Evolutionary conservation across 2,113 vertebrate species (phyloP), one percentile per base, ranked within the genome.

Genomic region (Paratilapia polleni): DNA sequence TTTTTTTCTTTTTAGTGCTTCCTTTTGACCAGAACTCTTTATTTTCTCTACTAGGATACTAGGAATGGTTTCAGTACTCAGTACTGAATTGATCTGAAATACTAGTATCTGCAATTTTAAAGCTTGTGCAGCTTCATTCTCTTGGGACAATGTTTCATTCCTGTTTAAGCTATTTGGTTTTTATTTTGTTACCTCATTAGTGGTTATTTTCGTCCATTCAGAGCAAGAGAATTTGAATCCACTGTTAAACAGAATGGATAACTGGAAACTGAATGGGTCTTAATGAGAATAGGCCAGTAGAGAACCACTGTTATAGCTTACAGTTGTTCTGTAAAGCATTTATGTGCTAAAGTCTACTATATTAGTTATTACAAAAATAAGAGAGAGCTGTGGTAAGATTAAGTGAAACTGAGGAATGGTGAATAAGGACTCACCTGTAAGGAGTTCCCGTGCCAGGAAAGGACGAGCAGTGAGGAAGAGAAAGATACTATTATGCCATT

Each of bases 361-460:
- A 78, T 68, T 41, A 79, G 54, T 47, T 34, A 3, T 49, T 66
- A 6, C 4, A 52, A 20, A 58, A 52, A 54, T 31, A 43, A 13
- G 11, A 36, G 61, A n/a, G 61, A 63, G 14, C 62, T 14, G 0
- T n/a, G 13, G n/a, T 43, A 22, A 68, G 43, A 17, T 3, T 3
- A 2, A 78, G 10, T 20, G 14, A 77, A 64, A 41, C 24, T 77
- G 20, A 63, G 5, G 58, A 63, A 34, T 1, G 8, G 7, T n/a
- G 13, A 26, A 1, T 43, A 54, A 41, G 17, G 47, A 89, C 92
- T 91, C 73, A 93, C 90, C 90, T 93, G 83, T 85, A 74, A 61
- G 74, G 24, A 4, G 88, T 47, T 78, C 49, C 73, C 56, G 4
- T 28, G 17, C 59, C 52, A 64, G 58, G 17, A 26, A 11, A 79